phyloP scores from a whole-genome alignment of 2,888 invertebrate species.

The Nomada hirtipes region DNA sequence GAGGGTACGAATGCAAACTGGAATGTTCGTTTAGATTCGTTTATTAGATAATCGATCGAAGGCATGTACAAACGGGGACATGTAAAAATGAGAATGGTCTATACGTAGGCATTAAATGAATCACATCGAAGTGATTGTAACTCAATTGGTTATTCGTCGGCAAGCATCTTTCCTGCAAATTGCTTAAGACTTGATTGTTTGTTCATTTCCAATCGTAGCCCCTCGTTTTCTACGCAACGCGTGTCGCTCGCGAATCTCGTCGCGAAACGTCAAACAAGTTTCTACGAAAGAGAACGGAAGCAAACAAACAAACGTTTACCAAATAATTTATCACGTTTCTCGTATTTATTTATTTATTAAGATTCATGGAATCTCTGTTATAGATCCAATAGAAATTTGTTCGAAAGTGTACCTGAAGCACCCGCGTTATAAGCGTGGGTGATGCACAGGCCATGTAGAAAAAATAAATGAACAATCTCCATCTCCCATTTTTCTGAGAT shows the following conservation, averaged over 20 bases:
- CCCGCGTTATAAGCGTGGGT: conserved; percentile 40
- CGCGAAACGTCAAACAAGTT: conserved; percentile 6
- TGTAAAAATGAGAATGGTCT: background rate
- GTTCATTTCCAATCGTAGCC: background rate
- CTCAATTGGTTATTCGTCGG: no score
- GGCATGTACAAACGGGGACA: background rate
- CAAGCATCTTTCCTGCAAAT: background rate
- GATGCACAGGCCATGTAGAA: conserved; percentile 36
- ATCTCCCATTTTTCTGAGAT: conserved; percentile 40
- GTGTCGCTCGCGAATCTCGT: background rate
- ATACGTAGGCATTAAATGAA: background rate
- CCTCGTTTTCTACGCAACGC: background rate
- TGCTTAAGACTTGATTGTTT: background rate
- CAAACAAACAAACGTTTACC: conserved; percentile 12
- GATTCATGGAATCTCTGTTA: conserved; percentile 37
- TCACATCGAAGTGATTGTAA: background rate
- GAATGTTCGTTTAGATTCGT: background rate
- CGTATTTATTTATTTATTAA: conserved; percentile 56
- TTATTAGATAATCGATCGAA: conserved; percentile 10
- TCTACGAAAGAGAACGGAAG: background rate
- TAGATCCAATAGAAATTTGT: conserved; percentile 38
- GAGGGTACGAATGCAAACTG: background rate
- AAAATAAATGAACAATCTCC: conserved; percentile 41
- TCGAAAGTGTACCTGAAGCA: conserved; percentile 62
- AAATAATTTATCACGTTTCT: conserved; percentile 20